Evolutionary conservation across 2,888 invertebrate genomes (phyloP).

Genomic region (Drosophila gaucha): DNA sequence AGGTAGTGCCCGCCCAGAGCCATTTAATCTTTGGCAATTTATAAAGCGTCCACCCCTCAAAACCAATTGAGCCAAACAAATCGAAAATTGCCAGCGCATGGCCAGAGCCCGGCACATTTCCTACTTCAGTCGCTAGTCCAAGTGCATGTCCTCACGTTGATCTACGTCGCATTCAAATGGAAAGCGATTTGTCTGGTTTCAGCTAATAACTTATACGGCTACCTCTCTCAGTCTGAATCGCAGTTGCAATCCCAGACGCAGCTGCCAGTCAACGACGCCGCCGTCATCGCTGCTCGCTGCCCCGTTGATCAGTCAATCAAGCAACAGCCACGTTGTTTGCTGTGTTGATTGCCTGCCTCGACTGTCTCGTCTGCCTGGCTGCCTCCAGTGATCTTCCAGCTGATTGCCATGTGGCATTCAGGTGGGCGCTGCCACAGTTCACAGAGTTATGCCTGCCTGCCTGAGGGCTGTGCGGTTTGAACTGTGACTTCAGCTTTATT

Average conservation of each 20-base stretch:
- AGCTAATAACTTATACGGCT: conserved; percentile 74
- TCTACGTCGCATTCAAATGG: conserved; percentile 75
- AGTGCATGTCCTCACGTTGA: conserved; percentile 66
- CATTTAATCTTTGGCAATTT: conserved; percentile 47
- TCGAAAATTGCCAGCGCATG: conserved; percentile 46
- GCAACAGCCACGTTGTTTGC: conserved; percentile 16
- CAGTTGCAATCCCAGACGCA: conserved; percentile 1
- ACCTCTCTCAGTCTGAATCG: not conserved
- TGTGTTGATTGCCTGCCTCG: conserved; percentile 27
- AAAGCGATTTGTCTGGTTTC: conserved; percentile 84
- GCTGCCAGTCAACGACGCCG: conserved; percentile 12
- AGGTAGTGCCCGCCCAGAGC: conserved; percentile 25
- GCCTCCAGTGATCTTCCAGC: conserved; percentile 33
- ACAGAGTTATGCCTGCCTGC: conserved; percentile 1
- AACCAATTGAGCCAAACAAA: conserved; percentile 39
- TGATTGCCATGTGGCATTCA: conserved; percentile 29
- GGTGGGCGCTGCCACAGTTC: conserved; percentile 48
- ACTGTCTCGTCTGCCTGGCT: conserved; percentile 27
- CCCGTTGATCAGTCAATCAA: conserved; percentile 73
- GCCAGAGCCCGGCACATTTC: conserved; percentile 28
- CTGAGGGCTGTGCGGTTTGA: conserved; percentile 40
- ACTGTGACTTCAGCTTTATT: conserved; percentile 49
- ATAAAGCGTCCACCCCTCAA: conserved; percentile 22
- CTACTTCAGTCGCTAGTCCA: conserved; percentile 24
- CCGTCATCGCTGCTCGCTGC: conserved; percentile 13